Conservation (phyloP, 2,888 invertebrate genomes). For the Ellobium chinense region DNA sequence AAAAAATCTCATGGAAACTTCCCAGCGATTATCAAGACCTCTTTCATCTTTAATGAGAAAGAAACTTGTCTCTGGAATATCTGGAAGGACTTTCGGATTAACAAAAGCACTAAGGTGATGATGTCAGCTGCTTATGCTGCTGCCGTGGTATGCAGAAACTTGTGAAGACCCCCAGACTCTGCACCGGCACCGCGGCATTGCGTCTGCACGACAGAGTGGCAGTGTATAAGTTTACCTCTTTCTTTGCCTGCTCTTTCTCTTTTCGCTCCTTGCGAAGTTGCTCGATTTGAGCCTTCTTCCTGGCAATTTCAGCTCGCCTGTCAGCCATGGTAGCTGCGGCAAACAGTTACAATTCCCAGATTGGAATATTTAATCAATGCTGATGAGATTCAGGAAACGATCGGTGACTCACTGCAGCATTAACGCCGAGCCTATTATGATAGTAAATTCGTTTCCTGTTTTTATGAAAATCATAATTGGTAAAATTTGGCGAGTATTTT, state of each 20-base stretch:
- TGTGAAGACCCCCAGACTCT: no score
- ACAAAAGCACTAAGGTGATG: no score
- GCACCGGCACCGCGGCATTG: no score
- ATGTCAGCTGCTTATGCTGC: no score
- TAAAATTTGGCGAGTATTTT: no score
- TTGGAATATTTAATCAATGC: constrained; percentile 10
- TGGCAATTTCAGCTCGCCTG: constrained; percentile 77
- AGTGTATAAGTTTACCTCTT: constrained; percentile 4
- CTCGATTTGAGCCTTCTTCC: constrained; percentile 78
- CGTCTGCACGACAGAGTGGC: no score
- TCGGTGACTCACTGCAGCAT: constrained; percentile 12
- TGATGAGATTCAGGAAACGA: constrained; percentile 21
- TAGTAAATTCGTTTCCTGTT: neutral
- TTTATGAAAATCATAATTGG: neutral
- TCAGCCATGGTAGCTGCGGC: constrained; percentile 64
- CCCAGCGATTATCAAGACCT: no score
- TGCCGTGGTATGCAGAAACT: no score
- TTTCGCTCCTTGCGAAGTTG: constrained; percentile 77
- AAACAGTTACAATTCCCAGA: neutral
- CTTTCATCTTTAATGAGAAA: no score
- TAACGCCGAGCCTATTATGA: neutral
- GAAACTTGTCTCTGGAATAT: no score
- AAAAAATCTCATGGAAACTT: no score
- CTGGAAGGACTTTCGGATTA: no score
- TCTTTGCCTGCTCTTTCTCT: constrained; percentile 72